Evolutionary conservation across 92 coral and sea anemone species (phyloP), one percentile per base, ranked within the genome.

Genomic region (Zoanthus solanderi): DNA sequence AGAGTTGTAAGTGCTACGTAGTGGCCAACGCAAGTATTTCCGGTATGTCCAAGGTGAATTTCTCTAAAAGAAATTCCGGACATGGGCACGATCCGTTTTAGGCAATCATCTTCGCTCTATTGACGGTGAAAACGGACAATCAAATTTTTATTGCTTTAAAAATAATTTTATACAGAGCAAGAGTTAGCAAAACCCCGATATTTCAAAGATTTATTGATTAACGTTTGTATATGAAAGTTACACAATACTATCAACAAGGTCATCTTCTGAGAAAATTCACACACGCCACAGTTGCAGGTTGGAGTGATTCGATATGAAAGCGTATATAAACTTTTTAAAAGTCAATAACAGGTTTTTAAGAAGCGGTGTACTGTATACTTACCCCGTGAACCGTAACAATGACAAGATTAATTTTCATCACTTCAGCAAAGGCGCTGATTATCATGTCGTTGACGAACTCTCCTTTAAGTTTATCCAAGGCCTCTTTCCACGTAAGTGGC

Each of bases 401-500:
- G 65, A 87, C 83, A 48, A 87, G 14, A 71, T 77, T 84, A 56
- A 76, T 72, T 68, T 77, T 81, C 48, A 76, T 63, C 29, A 87
- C 84, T 28, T 87, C 89, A 28, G 78, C 79, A 66, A 87, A 87
- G 44, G 90, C 78, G 79, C 69, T 54, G 76, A 87, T 78, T 29
- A 78, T 71, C 90, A 87, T 34, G 44, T 87, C 90, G 44, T 67
- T 69, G 14, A 75, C 90, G 34, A 48, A 87, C 63, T 87, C 90
- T 46, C 78, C 78, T 75, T 61, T 87, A 32, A 87, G 67, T 75
- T 78, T 78, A 17, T 78, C 68, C 66, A 87, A 29, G 85, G 90
- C 90, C 66, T 87, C 85, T 50, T 74, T 78, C 90, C 90, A 87
- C 81, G 54, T 78, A 28, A 5, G 71, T 67, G 90, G 90, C 68